Percentiles rank a stretch among this genome's conserved stretches.
phyloP scores from a whole-genome alignment of 1,140 invertebrate genomes.

The Drosophila mayri region DNA sequence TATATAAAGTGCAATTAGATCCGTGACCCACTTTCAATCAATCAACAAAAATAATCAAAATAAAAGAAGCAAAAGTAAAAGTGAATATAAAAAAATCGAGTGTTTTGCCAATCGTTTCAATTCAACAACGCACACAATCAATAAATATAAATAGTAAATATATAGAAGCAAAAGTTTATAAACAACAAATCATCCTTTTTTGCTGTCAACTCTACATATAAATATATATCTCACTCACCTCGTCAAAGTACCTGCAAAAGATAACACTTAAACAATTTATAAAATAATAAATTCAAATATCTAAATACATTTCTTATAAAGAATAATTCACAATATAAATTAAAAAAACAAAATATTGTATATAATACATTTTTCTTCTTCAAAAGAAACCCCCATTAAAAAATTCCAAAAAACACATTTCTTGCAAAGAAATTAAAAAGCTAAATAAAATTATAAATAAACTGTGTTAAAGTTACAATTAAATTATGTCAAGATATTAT shows the following conservation, averaged over 20 bases:
- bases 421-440: constrained; percentile 40
- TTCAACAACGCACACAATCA: constrained; percentile 62
- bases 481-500: constrained; percentile 37
- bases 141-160: constrained; percentile 35
- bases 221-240: constrained; percentile 67
- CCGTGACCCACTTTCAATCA: constrained; percentile 47
- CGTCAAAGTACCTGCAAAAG: constrained; percentile 77
- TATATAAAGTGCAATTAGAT: constrained; percentile 48
- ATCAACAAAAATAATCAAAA: constrained; percentile 19
- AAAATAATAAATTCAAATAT: constrained; percentile 18
- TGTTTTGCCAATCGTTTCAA: constrained; percentile 50
- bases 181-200: constrained; percentile 50
- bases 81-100: constrained; percentile 28
- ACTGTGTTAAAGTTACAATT: constrained; percentile 12
- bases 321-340: constrained; percentile 13
- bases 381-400: constrained; percentile 23
- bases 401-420: constrained; percentile 30
- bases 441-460: constrained; percentile 8
- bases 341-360: neutral
- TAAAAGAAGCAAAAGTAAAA: constrained; percentile 8
- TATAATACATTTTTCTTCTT: constrained; percentile 35
- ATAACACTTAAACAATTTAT: constrained; percentile 41
- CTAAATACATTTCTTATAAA: constrained; percentile 38
- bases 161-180: constrained; percentile 52
- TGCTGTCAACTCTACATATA: constrained; percentile 50